These are phyloP conservation scores for Plectus sambesii DNA, from an alignment of 1,140 invertebrate genomes.

Conservation along the genomic window DNA sequence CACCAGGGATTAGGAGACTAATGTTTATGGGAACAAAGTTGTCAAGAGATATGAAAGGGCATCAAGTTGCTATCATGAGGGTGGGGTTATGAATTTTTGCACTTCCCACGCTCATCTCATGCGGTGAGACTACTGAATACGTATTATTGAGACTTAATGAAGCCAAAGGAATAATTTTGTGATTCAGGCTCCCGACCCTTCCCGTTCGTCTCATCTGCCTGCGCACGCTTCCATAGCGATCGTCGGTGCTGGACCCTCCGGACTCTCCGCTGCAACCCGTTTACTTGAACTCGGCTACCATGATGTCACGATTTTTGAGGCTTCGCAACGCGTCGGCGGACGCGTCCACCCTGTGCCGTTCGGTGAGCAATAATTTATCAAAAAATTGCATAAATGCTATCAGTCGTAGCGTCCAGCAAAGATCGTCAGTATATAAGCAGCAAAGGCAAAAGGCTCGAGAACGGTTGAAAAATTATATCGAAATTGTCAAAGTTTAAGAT, in stretches of 20 bases:
- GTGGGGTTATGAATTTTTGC: no score
- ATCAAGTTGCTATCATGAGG: no score
- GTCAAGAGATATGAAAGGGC: no score
- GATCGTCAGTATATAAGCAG: neutral
- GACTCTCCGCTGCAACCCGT: conserved; percentile 5
- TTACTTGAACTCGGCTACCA: conserved; percentile 14
- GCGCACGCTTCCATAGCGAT: conserved; percentile 22
- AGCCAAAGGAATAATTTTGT: no score
- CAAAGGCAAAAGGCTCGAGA: no score
- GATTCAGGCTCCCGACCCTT: no score
- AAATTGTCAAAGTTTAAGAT: neutral
- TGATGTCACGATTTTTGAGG: conserved; percentile 24
- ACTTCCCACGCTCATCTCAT: no score
- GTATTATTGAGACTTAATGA: no score
- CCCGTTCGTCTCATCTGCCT: no score
- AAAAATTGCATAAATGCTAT: neutral
- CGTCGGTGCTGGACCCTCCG: conserved; percentile 21
- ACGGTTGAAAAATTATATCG: neutral
- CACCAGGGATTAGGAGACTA: no score
- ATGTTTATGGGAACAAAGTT: no score
- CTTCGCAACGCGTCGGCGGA: conserved; percentile 18
- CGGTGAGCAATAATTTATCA: conserved; percentile 5
- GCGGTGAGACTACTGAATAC: no score
- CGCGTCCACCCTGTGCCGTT: conserved; percentile 20
- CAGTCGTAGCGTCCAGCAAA: neutral